Percentiles rank a stretch among this genome's conserved stretches.
These are phyloP conservation scores for Ceratosolen fusciceps DNA, from an alignment of 1,140 invertebrate genomes.

Conservation along the genomic window DNA sequence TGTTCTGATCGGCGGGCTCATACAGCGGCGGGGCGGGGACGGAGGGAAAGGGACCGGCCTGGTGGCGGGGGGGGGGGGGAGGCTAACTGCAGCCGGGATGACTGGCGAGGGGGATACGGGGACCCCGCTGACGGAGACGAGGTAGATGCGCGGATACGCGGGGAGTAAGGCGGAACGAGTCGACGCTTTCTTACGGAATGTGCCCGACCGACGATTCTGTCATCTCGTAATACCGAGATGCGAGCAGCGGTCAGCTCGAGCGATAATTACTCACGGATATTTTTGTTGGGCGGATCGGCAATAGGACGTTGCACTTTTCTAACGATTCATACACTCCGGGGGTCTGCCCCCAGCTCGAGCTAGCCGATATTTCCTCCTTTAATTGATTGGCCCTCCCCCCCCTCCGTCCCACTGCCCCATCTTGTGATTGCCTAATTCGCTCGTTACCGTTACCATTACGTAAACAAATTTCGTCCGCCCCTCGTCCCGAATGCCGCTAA, in stretches of 20 bases:
- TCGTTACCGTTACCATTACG: too few species aligned
- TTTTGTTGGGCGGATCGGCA: not conserved
- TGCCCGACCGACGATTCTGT: not conserved
- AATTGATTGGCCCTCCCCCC: not conserved
- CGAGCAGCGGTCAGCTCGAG: not conserved
- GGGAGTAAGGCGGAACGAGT: not conserved
- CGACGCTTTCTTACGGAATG: constrained; percentile 22
- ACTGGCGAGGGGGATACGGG: not conserved
- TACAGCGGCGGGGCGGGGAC: too few species aligned
- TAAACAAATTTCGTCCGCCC: too few species aligned
- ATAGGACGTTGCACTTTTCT: constrained; percentile 40
- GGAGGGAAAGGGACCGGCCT: too few species aligned
- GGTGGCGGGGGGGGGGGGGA: too few species aligned
- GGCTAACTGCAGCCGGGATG: not conserved
- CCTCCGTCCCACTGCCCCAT: not conserved
- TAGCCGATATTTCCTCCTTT: not conserved
- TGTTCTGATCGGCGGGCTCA: constrained; percentile 2
- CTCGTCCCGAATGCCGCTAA: too few species aligned
- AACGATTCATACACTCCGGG: not conserved
- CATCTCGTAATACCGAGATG: not conserved
- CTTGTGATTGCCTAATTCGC: too few species aligned
- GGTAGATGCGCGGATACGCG: not conserved
- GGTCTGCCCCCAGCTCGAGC: not conserved
- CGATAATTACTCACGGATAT: constrained; percentile 11
- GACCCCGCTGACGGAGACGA: too few species aligned